Evolutionary conservation across 1,140 invertebrate species (phyloP).

Genomic region (Andricus grossulariae): DNA sequence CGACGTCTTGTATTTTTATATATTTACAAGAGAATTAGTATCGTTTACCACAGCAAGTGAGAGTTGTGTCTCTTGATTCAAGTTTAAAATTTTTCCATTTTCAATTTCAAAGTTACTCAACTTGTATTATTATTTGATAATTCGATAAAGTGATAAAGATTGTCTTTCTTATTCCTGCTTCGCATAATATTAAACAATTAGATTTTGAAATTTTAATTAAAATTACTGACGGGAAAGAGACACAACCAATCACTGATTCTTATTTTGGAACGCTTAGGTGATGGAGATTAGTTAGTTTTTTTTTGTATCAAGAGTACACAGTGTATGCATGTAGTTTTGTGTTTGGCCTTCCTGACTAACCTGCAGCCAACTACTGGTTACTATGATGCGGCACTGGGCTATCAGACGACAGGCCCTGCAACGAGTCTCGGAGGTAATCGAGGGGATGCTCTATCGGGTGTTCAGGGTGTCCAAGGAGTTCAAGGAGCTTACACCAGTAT

Average conservation of each 20-base stretch:
- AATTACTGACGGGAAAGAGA: background rate
- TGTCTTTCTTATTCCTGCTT: background rate
- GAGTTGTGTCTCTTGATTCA: background rate
- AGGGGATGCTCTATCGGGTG: slow-evolving; percentile 81
- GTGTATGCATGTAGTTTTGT: slow-evolving; percentile 77
- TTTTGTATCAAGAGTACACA: slow-evolving; percentile 74
- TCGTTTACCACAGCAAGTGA: background rate
- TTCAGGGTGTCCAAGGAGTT: slow-evolving; percentile 74
- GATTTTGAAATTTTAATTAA: background rate
- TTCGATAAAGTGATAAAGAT: background rate
- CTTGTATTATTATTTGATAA: too few species aligned
- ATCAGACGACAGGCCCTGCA: slow-evolving; percentile 74
- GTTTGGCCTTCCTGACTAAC: slow-evolving; percentile 74
- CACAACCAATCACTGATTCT: slow-evolving; percentile 27
- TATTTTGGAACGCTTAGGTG: slow-evolving; percentile 56
- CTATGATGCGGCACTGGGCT: slow-evolving; percentile 73
- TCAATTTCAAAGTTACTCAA: too few species aligned
- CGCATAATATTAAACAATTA: background rate
- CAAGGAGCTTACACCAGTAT: slow-evolving; percentile 83
- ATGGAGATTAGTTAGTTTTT: slow-evolving; percentile 65
- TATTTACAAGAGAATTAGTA: too few species aligned
- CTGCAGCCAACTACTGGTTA: slow-evolving; percentile 76
- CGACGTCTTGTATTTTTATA: too few species aligned
- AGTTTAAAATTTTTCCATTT: too few species aligned
- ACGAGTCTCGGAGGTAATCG: slow-evolving; percentile 77